Conservation (phyloP, 2,888 invertebrate genomes). For the Luperina testacea region DNA sequence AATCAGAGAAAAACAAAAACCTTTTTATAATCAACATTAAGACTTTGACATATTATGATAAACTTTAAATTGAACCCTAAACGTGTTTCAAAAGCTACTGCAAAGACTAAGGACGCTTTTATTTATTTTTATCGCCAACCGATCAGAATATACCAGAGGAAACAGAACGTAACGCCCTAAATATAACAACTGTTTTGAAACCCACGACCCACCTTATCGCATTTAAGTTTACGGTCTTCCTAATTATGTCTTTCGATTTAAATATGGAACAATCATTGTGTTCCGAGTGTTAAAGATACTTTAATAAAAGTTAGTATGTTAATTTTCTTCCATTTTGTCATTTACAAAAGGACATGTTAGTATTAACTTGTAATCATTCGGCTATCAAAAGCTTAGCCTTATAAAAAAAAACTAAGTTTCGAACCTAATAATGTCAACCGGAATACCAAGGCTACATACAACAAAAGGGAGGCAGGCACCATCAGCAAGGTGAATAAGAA, state of each 20-base stretch:
- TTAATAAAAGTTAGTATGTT: conserved; percentile 1
- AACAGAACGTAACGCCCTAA: conserved; percentile 84
- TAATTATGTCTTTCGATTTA: conserved; percentile 54
- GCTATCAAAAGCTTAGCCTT: not conserved
- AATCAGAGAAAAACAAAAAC: conserved; percentile 22
- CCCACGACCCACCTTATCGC: conserved; percentile 80
- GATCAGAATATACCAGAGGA: conserved; percentile 76
- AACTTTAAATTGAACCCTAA: conserved; percentile 43
- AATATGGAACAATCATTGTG: conserved; percentile 34
- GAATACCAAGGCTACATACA: conserved; percentile 30
- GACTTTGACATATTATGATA: conserved; percentile 37
- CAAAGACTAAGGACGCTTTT: conserved; percentile 47
- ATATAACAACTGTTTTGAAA: conserved; percentile 79
- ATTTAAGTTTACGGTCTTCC: conserved; percentile 44
- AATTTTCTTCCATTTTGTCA: not conserved
- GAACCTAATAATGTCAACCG: conserved; percentile 13
- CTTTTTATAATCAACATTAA: conserved; percentile 27
- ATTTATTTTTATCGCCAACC: conserved; percentile 71
- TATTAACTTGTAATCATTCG: not conserved
- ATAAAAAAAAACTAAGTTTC: not conserved
- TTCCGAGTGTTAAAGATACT: conserved; percentile 24
- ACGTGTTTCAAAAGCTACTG: conserved; percentile 52
- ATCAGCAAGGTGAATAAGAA: conserved; percentile 65
- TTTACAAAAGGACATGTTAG: not conserved
- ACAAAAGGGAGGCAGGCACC: conserved; percentile 45